A percentile compares a stretch with the other conserved stretches of the same genome.
phyloP scores from a whole-genome alignment of 2,888 invertebrate species.

The Tineola bisselliella region DNA sequence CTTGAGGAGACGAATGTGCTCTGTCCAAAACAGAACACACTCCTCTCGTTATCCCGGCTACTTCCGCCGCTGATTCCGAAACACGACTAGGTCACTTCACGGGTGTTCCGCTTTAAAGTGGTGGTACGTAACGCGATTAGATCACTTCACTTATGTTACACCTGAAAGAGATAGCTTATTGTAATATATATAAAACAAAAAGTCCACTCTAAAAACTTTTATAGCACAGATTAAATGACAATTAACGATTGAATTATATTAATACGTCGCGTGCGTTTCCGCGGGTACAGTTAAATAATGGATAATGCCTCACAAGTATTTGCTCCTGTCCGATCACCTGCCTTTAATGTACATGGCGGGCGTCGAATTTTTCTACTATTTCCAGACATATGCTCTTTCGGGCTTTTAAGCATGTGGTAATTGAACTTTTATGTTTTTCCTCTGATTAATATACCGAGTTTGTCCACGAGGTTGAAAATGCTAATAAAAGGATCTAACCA shows the following conservation, averaged over 20 bases:
- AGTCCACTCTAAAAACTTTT: background rate
- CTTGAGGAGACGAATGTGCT: too few species aligned
- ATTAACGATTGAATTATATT: constrained; percentile 36
- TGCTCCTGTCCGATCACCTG: constrained; percentile 26
- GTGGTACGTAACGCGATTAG: too few species aligned
- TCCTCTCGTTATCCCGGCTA: too few species aligned
- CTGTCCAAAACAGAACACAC: too few species aligned
- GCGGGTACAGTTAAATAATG: constrained; percentile 22
- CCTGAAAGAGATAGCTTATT: too few species aligned
- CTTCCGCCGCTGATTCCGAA: too few species aligned
- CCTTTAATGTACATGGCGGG: constrained; percentile 13
- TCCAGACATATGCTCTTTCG: constrained; percentile 6
- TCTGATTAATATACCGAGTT: constrained; percentile 2
- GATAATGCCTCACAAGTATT: constrained; percentile 21
- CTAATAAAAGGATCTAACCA: too few species aligned
- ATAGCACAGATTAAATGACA: constrained; percentile 18
- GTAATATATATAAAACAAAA: background rate
- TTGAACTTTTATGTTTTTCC: background rate
- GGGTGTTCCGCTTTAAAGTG: too few species aligned
- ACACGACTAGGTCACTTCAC: too few species aligned
- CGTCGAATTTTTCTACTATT: constrained; percentile 7
- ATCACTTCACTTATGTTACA: too few species aligned
- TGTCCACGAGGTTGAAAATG: too few species aligned
- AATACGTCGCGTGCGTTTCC: constrained; percentile 29
- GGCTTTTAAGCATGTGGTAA: constrained; percentile 6